Evolutionary conservation across 2,113 vertebrate species (phyloP), one percentile per base, ranked within the genome.

Genomic region (Eptesicus fuscus): DNA sequence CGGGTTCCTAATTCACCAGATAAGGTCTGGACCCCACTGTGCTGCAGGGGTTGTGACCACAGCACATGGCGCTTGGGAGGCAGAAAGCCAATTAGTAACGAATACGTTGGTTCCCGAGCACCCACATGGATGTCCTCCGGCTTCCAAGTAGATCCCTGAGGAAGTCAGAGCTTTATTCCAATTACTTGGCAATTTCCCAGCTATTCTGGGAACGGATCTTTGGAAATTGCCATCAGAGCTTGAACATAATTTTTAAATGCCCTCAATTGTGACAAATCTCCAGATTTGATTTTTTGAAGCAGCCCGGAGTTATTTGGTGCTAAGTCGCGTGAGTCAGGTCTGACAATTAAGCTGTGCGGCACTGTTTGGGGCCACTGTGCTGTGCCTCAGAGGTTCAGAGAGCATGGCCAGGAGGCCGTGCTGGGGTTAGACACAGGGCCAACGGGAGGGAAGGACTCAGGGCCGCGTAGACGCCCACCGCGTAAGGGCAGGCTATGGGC

Each of bases 261-360:
- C 80, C 88, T 92, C 76, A 88, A 30, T 97, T 96, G 71, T 97
- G 84, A 96, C 80, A 90, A 28, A 91, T 97, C 92, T 96, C 90
- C 65, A 94, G 73, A 92, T 94, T 94, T 95, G 89, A 89, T 83
- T 93, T 93, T 94, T 91, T 95, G 63, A 82, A 96, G 74, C 16
- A 79, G 88, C 67, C 88, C 88, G 73, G 56, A 59, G 73, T 93
- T 94, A 87, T 90, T 88, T 94, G 84, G 90, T 78, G 47, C 67
- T 69, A 84, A 92, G 67, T 69, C 23, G 9, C 35, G 73, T 78
- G 77, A 84, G 63, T 96, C 80, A 61, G 47, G 71, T 70, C 30
- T 40, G 44, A 87, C 61, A 76, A 87, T 80, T 80, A 83, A 96
- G 76, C 77, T 73, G 23, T 80, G 14, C 23, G 32, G 40, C 47